Conservation (phyloP, 1,140 invertebrate species). For the Mizuhopecten yessoensis region DNA sequence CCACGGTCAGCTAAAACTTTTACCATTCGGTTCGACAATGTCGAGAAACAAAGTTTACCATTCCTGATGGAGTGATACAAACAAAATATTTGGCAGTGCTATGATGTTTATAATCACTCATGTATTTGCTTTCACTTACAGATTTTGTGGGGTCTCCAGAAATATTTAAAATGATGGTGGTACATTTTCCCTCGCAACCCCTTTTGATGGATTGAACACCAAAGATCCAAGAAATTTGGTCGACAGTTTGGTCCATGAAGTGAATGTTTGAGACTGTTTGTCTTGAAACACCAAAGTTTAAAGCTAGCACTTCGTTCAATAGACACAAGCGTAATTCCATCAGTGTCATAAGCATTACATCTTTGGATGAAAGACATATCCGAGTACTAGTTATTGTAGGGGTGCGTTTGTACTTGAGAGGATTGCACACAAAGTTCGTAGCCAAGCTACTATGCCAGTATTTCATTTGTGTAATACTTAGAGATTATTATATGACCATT, state of each 20-base stretch:
- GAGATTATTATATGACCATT: no score
- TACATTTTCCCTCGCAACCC: slow-evolving; percentile 43
- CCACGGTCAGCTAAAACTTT: slow-evolving; percentile 83
- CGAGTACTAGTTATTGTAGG: neutral
- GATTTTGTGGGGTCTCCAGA: slow-evolving; percentile 48
- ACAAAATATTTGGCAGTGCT: slow-evolving; percentile 69
- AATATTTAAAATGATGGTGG: slow-evolving; percentile 48
- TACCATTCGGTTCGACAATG: slow-evolving; percentile 80
- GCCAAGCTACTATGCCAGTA: slow-evolving; percentile 32
- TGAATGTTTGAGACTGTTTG: slow-evolving; percentile 42
- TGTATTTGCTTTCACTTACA: neutral
- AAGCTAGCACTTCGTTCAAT: slow-evolving; percentile 44
- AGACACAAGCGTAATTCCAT: slow-evolving; percentile 48
- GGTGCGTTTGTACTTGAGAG: neutral
- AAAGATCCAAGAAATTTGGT: slow-evolving; percentile 4
- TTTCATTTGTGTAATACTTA: no score
- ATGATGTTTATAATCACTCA: slow-evolving; percentile 56
- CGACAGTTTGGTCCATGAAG: slow-evolving; percentile 46
- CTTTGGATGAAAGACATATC: neutral
- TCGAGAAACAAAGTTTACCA: slow-evolving; percentile 82
- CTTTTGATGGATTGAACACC: slow-evolving; percentile 42
- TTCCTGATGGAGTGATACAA: slow-evolving; percentile 80
- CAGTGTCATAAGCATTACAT: slow-evolving; percentile 6
- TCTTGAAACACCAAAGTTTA: slow-evolving; percentile 41
- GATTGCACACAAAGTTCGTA: slow-evolving; percentile 9